Conservation (phyloP, 2,888 invertebrate genomes). For the Ctenicera cuprea region DNA sequence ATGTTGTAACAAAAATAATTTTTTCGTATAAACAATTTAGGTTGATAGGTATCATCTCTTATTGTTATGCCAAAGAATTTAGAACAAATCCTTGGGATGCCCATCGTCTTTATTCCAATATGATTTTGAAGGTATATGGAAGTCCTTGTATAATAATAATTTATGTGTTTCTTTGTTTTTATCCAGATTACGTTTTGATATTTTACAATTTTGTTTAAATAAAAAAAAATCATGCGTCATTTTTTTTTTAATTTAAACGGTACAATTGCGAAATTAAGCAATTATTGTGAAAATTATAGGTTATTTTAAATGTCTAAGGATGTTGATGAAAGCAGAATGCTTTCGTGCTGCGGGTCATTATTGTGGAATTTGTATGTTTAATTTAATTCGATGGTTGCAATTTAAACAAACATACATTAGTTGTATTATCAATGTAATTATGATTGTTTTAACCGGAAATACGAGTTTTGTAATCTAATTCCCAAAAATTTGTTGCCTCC, state of each 20-base stretch:
- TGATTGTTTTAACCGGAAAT: too few species aligned
- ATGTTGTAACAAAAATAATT: too few species aligned
- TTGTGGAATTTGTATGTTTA: conserved; percentile 1
- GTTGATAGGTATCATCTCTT: too few species aligned
- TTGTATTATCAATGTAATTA: too few species aligned
- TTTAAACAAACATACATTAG: background rate
- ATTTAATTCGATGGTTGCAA: background rate
- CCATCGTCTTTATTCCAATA: conserved; percentile 12
- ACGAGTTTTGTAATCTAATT: too few species aligned
- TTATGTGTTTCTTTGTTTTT: background rate
- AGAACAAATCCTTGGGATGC: conserved; percentile 18
- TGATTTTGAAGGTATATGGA: background rate
- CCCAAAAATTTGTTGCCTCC: too few species aligned
- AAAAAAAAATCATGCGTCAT: too few species aligned
- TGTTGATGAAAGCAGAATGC: conserved; percentile 21
- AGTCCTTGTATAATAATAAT: background rate
- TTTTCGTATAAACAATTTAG: too few species aligned
- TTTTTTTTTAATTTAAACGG: too few species aligned
- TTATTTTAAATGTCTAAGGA: background rate
- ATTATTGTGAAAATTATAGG: conserved; percentile 13
- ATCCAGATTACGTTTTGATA: too few species aligned
- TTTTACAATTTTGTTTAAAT: too few species aligned
- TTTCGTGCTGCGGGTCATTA: conserved; percentile 1
- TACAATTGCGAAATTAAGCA: background rate
- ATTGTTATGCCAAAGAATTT: conserved; percentile 10